Percentiles rank a stretch among this genome's conserved stretches.
phyloP scores from a whole-genome alignment of 2,113 vertebrate species.

The Strix uralensis region DNA sequence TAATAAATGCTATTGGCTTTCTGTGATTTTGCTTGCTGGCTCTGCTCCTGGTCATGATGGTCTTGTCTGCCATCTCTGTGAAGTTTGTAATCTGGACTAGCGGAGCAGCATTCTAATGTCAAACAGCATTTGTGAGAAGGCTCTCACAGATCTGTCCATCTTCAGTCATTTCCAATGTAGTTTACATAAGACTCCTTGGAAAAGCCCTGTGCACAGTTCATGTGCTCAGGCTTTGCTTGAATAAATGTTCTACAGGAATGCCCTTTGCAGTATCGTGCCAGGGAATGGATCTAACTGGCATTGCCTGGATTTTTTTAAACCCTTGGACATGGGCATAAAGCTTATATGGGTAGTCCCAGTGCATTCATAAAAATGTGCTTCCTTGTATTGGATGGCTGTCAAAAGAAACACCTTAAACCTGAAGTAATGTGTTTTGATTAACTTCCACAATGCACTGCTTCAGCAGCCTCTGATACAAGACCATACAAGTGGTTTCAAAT shows the following conservation, averaged over 20 bases:
- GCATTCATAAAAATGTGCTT: background rate
- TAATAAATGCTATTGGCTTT: background rate
- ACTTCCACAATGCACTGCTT: background rate
- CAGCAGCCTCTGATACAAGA: background rate
- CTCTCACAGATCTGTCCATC: background rate
- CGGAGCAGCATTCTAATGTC: background rate
- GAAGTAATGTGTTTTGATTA: background rate
- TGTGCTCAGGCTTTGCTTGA: background rate
- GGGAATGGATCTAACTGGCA: background rate
- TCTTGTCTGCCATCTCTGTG: background rate
- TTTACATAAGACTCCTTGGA: background rate
- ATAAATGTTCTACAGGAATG: background rate
- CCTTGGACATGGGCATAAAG: background rate
- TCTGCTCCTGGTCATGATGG: background rate
- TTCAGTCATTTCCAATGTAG: background rate
- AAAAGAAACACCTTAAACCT: background rate
- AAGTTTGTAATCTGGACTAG: background rate
- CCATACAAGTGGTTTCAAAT: background rate
- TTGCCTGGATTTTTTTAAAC: background rate
- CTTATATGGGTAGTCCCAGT: background rate
- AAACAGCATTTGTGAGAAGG: background rate
- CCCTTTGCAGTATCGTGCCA: background rate
- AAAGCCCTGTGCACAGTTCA: accelerated
- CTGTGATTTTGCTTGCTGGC: background rate
- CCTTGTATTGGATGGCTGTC: background rate